phyloP scores from a whole-genome alignment of 2,113 vertebrate species.

The Zapornia atra region DNA sequence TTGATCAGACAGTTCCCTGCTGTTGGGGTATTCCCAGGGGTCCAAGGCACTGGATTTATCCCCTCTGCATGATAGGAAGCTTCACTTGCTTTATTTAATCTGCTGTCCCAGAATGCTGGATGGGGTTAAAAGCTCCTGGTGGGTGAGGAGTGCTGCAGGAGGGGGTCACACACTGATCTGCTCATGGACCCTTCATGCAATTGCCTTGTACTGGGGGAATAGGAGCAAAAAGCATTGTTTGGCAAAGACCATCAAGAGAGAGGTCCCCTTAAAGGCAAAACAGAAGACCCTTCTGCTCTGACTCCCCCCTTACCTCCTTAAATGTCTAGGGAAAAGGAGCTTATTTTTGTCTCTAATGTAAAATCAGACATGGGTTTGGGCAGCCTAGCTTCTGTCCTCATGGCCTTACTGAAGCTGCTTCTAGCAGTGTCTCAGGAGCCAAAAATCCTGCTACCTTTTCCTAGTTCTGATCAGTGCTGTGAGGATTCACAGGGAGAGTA shows the following conservation, averaged over 20 bases:
- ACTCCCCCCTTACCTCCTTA: background rate
- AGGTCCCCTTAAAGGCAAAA: background rate
- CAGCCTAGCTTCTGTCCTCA: background rate
- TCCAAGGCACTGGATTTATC: background rate
- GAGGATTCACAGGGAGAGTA: background rate
- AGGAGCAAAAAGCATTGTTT: background rate
- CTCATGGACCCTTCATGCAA: background rate
- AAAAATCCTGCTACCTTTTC: background rate
- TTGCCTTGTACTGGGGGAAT: background rate
- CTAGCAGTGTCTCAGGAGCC: background rate
- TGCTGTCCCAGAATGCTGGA: background rate
- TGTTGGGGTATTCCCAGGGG: background rate
- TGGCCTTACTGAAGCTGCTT: background rate
- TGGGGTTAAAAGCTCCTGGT: background rate
- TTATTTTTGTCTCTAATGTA: background rate
- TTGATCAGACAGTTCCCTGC: background rate
- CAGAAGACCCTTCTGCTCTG: background rate
- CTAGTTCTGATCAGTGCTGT: background rate
- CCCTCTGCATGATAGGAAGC: background rate
- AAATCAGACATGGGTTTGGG: background rate
- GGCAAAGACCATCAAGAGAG: background rate
- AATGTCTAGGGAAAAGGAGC: background rate
- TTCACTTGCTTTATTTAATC: background rate
- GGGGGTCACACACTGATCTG: background rate
- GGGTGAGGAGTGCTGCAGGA: background rate